These are phyloP conservation scores for Tetranychus cinnabarinus DNA, from an alignment of 1,140 invertebrate species.

Conservation along the genomic window DNA sequence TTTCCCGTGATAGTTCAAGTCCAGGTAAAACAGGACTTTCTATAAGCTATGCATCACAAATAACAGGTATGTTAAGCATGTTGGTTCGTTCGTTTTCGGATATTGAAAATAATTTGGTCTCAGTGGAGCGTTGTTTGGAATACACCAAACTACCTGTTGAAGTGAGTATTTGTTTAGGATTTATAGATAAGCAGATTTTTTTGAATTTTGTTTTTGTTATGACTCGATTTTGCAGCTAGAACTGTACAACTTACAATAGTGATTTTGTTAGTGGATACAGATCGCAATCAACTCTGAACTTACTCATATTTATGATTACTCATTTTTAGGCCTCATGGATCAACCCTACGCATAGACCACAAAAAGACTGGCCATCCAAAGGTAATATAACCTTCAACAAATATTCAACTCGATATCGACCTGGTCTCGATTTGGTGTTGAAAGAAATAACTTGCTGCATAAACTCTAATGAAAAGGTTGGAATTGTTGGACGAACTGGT, in stretches of 20 bases:
- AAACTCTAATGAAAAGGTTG: slow-evolving; percentile 32
- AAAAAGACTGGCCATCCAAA: slow-evolving; percentile 23
- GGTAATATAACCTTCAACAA: slow-evolving; percentile 40
- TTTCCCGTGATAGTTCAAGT: slow-evolving; percentile 52
- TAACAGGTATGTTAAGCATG: too few relatives aligned
- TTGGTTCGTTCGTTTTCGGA: too few relatives aligned
- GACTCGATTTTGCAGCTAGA: too few relatives aligned
- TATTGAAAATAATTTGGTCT: too few relatives aligned
- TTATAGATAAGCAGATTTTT: background rate
- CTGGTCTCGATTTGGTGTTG: slow-evolving; percentile 23
- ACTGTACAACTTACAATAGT: too few relatives aligned
- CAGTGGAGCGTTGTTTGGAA: too few relatives aligned
- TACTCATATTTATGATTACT: slow-evolving; percentile 45
- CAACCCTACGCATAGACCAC: background rate
- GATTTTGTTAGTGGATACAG: too few relatives aligned
- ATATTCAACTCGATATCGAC: slow-evolving; percentile 33
- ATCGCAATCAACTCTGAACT: background rate
- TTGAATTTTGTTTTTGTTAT: too few relatives aligned
- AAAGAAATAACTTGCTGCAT: slow-evolving; percentile 15
- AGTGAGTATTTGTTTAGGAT: slow-evolving; percentile 33
- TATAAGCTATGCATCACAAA: slow-evolving; percentile 28
- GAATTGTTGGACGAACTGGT: slow-evolving; percentile 38
- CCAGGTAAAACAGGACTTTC: slow-evolving; percentile 50
- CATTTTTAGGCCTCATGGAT: background rate
- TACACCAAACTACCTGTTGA: slow-evolving; percentile 61